Conservation (phyloP, 2,888 invertebrate genomes). For the Rhingia rostrata region DNA sequence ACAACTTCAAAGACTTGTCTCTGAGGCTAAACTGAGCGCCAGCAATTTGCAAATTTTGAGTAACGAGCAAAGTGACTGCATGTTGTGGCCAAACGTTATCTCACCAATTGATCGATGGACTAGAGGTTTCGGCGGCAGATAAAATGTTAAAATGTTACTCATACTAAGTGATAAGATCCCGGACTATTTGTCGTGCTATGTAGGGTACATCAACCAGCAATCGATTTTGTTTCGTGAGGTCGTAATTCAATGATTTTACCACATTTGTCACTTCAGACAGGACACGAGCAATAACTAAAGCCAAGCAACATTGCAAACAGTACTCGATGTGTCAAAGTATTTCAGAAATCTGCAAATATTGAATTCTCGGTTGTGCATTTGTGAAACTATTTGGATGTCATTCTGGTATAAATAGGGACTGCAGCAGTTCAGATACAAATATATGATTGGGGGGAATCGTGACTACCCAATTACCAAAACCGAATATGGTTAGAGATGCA, state of each 20-base stretch:
- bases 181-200: slow-evolving; percentile 34
- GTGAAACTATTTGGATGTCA: slow-evolving; percentile 2
- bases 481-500: slow-evolving; percentile 46
- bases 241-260: slow-evolving; percentile 53
- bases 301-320: neutral
- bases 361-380: slow-evolving; percentile 18
- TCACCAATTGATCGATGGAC: slow-evolving; percentile 22
- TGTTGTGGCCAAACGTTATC: slow-evolving; percentile 43
- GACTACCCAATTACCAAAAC: slow-evolving; percentile 62
- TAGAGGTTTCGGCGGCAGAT: slow-evolving; percentile 9
- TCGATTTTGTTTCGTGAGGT: slow-evolving; percentile 52
- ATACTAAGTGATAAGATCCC: slow-evolving; percentile 13
- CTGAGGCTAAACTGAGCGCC: slow-evolving; percentile 3
- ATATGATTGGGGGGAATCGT: slow-evolving; percentile 37
- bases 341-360: slow-evolving; percentile 30
- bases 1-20: slow-evolving; percentile 12
- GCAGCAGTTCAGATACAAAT: neutral
- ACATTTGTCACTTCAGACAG: slow-evolving; percentile 68
- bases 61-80: slow-evolving; percentile 45
- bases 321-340: slow-evolving; percentile 52
- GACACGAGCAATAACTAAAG: slow-evolving; percentile 46
- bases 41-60: slow-evolving; percentile 39
- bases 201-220: neutral
- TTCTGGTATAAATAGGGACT: neutral
- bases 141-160: slow-evolving; percentile 28